Percentiles rank a stretch among this genome's conserved stretches.
Evolutionary conservation across 2,113 vertebrate species (phyloP).

Genomic region (Pollimyrus isidori): DNA sequence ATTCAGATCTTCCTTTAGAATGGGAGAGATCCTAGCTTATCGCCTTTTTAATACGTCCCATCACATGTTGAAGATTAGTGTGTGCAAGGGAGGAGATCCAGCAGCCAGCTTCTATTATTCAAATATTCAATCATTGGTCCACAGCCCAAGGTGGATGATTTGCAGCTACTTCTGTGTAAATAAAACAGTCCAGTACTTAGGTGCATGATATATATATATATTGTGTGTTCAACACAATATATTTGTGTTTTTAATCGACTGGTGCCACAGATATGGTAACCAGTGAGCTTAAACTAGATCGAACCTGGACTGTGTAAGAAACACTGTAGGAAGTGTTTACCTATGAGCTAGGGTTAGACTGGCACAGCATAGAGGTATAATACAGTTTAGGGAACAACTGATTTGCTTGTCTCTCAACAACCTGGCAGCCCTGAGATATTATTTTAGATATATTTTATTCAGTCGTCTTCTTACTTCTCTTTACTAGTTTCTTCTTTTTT

Average conservation of each 20-base stretch:
- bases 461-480: background rate
- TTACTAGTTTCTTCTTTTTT: background rate
- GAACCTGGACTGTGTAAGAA: background rate
- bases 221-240: background rate
- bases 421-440: background rate
- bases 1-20: background rate
- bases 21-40: background rate
- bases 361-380: background rate
- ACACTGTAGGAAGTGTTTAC: background rate
- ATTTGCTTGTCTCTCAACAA: background rate
- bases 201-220: background rate
- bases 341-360: background rate
- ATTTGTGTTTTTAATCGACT: background rate
- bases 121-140: background rate
- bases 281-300: background rate
- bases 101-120: background rate
- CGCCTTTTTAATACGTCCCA: background rate
- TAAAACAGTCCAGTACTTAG: background rate
- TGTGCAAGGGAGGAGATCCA: background rate
- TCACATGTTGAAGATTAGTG: slow-evolving; percentile 26
- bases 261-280: background rate
- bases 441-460: background rate
- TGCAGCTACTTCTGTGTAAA: background rate
- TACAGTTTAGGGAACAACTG: background rate
- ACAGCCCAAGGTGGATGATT: background rate